These are phyloP conservation scores for Stichopus horrens DNA, from an alignment of 53 echinoderm and acorn worm species.

Conservation along the genomic window DNA sequence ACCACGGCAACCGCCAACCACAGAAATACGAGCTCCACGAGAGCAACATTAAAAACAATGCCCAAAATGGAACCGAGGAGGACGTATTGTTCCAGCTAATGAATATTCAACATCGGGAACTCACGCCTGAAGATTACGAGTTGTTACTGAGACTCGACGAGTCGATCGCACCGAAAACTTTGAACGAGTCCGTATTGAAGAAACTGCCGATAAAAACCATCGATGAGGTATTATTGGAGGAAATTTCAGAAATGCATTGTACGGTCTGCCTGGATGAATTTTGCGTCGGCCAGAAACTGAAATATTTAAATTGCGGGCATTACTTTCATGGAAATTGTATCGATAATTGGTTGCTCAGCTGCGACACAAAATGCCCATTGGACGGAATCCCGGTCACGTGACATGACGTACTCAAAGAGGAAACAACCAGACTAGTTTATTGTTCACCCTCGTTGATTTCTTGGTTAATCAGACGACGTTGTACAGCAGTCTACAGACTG, in stretches of 20 bases:
- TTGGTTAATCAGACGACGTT: no score
- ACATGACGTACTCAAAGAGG: not conserved
- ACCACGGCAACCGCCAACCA: not conserved
- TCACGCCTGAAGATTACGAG: slow-evolving; percentile 95
- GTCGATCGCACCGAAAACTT: slow-evolving; percentile 72
- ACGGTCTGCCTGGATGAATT: slow-evolving; percentile 84
- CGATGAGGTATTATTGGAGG: slow-evolving; percentile 8
- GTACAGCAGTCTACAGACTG: no score
- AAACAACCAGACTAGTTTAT: no score
- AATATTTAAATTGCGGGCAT: slow-evolving; percentile 79
- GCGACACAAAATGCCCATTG: slow-evolving; percentile 81
- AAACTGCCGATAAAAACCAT: slow-evolving; percentile 53
- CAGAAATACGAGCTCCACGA: slow-evolving; percentile 55
- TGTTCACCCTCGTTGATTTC: no score
- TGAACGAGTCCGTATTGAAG: slow-evolving; percentile 42
- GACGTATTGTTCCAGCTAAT: slow-evolving; percentile 61
- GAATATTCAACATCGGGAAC: slow-evolving; percentile 78
- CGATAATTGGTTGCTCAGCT: slow-evolving; percentile 78
- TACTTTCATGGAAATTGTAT: slow-evolving; percentile 83
- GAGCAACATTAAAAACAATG: slow-evolving; percentile 22
- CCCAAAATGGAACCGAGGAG: slow-evolving; percentile 44
- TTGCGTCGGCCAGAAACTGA: slow-evolving; percentile 55
- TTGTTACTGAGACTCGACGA: slow-evolving; percentile 79
- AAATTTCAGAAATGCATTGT: slow-evolving; percentile 58
- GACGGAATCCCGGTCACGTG: slow-evolving; percentile 79